These are phyloP conservation scores for Daboia siamensis DNA, from an alignment of 2,113 vertebrate genomes.

Conservation along the genomic window DNA sequence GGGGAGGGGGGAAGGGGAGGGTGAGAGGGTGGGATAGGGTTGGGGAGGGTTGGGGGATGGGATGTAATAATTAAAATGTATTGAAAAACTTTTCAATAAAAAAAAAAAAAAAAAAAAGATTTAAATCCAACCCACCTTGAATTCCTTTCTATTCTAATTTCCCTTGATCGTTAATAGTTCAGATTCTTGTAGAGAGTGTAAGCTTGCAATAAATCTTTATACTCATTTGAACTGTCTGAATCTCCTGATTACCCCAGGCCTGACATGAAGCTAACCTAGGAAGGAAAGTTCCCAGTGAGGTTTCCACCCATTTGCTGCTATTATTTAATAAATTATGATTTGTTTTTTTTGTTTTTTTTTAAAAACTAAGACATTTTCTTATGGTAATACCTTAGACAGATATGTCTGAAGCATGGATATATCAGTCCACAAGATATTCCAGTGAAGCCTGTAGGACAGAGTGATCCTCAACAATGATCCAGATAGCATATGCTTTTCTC, in stretches of 20 bases:
- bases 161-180: not conserved
- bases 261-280: not conserved
- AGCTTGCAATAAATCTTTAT: not conserved
- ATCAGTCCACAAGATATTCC: slow-evolving; percentile 8
- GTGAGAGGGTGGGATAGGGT: too few species aligned
- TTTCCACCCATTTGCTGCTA: not conserved
- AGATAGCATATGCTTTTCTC: not conserved
- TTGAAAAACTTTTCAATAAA: too few species aligned
- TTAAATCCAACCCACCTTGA: not conserved
- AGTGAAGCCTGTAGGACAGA: not conserved
- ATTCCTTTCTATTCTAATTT: not conserved
- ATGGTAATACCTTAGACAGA: not conserved
- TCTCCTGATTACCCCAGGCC: not conserved
- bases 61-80: too few species aligned
- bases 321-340: not conserved
- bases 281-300: not conserved
- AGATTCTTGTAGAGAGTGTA: not conserved
- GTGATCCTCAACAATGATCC: not conserved
- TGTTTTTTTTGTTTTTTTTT: not conserved
- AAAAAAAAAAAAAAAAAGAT: too few species aligned
- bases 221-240: not conserved
- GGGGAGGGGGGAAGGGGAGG: too few species aligned
- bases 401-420: not conserved
- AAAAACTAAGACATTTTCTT: not conserved
- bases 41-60: too few species aligned